phyloP scores from a whole-genome alignment of 2,113 vertebrate genomes.

The Carassius gibelio region DNA sequence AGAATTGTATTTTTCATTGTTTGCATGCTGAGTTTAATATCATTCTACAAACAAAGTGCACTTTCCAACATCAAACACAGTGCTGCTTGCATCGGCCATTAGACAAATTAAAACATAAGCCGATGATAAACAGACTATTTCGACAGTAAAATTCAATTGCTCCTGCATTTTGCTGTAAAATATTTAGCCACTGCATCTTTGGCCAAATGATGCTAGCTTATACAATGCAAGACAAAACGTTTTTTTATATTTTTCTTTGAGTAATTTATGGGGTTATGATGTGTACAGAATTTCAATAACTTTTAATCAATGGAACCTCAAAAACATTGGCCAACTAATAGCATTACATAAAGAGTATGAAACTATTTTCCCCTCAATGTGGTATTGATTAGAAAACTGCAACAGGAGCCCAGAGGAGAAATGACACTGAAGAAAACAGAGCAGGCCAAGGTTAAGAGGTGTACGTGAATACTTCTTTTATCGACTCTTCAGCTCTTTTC shows the following conservation, averaged over 20 bases:
- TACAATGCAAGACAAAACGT: not conserved
- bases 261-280: not conserved
- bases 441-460: conserved; percentile 5
- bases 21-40: not conserved
- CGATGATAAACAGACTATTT: not conserved
- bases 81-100: not conserved
- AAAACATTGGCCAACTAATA: conserved; percentile 21
- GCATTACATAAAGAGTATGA: conserved; percentile 26
- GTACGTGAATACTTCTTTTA: conserved; percentile 13
- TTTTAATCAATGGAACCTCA: conserved; percentile 16
- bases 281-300: not conserved
- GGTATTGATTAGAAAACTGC: conserved; percentile 11
- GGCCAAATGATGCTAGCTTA: not conserved
- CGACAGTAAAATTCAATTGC: not conserved
- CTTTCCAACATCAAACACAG: not conserved
- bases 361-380: not conserved
- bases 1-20: not conserved
- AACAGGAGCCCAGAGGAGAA: conserved; percentile 4
- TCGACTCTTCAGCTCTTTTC: conserved; percentile 31
- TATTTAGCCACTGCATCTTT: not conserved
- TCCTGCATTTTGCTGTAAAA: conserved; percentile 11
- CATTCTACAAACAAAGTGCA: not conserved
- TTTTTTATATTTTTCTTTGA: conserved; percentile 2
- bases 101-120: not conserved
- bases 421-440: conserved; percentile 1